Base-by-base conservation (phyloP, 2,888 invertebrate genomes). In the Sussaba pulchella region DNA sequence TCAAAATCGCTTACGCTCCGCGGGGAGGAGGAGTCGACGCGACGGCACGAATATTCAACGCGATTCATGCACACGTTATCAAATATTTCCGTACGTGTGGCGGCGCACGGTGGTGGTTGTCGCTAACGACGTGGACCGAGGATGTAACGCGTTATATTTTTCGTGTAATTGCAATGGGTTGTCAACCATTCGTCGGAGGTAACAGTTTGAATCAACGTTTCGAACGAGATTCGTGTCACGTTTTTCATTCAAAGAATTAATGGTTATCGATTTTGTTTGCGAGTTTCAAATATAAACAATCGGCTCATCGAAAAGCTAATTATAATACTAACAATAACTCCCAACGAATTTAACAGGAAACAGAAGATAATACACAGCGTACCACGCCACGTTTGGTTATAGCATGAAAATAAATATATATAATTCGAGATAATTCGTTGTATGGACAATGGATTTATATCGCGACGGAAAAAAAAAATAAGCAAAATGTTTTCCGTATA, bases 121-220 rank as follows among this genome's bases (percentile, higher is more conserved):
- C 78, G 70, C 74, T 70, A 47, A 39, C 59, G 59, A 66, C 64
- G 43, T 47, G 47, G 2, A 24, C 2, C 52, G 52, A 36, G 54
- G 24, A 39, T 74, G 74, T 71, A 74, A 81, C 47, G 17, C 19
- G 57, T 73, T 31, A 57, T 61, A 71, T 74, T 71, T 31, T 36
- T 52, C 66, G 39, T 66, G 73, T 81, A 78, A 78, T 81, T 78
- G 78, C 24, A 21, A 74, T 61, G 63, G 61, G 54, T 74, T 39
- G 78, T 74, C 74, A 74, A 74, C n/a, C 54, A 78, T 81, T 81
- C 59, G 66, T 71, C 21, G 31, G 14, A 31, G 57, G 57, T 8
- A 31, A 36, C 31, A 52, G 52, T 52, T 6, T 10, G 4, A 21
- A 52, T 50, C 10, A n/a, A 24, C 24, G 12, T 26, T 21, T 10